These are phyloP conservation scores for Saccostrea echinata DNA, from an alignment of 1,140 invertebrate genomes.

Conservation along the genomic window DNA sequence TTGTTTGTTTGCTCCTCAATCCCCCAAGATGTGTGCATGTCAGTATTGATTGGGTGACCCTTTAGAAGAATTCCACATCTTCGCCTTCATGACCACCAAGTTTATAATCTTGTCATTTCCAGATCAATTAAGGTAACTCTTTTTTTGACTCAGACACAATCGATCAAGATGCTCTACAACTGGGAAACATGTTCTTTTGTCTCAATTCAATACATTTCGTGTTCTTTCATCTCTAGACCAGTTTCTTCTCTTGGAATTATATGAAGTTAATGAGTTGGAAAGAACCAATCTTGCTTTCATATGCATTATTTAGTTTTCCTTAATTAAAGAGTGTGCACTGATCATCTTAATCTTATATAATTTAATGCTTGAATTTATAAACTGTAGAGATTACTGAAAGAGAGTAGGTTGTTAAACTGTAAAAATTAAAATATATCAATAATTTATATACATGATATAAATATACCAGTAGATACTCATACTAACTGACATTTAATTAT, in stretches of 20 bases:
- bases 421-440: no score
- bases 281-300: not conserved
- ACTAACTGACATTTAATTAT: no score
- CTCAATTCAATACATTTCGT: no score
- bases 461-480: no score
- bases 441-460: no score
- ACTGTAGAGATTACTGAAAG: no score
- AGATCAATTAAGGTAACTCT: constrained; percentile 32
- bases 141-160: constrained; percentile 5
- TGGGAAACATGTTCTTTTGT: not conserved
- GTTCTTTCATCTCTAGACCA: not conserved
- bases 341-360: no score
- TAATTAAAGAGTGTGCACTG: not conserved
- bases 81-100: not conserved
- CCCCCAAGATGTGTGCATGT: constrained; percentile 11
- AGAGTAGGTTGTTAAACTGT: no score
- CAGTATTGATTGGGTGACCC: constrained; percentile 24
- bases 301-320: constrained; percentile 9
- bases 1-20: no score
- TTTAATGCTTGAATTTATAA: no score
- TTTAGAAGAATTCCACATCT: not conserved
- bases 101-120: constrained; percentile 17
- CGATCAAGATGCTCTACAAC: not conserved
- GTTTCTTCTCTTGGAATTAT: not conserved
- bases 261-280: not conserved